These are phyloP conservation scores for Todiramphus saurophagus DNA, from an alignment of 2,113 vertebrate genomes.

Conservation along the genomic window DNA sequence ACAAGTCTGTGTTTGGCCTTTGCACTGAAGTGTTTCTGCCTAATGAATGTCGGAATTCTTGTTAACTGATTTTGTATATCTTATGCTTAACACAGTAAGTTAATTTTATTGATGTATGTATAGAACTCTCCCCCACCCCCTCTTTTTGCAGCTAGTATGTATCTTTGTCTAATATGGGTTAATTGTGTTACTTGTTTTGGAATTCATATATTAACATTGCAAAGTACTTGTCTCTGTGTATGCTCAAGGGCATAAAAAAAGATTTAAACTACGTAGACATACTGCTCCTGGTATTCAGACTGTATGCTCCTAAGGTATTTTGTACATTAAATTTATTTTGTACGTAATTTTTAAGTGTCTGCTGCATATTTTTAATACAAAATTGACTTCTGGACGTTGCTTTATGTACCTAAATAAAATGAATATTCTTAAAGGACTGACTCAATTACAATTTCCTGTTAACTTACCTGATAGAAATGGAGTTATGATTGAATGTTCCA, in stretches of 20 bases:
- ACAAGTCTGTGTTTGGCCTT: background rate
- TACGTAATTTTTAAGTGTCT: slow-evolving; percentile 14
- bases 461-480: background rate
- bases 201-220: slow-evolving; percentile 28
- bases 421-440: background rate
- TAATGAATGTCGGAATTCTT: background rate
- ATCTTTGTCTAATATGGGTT: background rate
- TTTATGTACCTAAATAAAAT: slow-evolving; percentile 44
- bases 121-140: background rate
- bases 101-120: background rate
- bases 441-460: slow-evolving; percentile 42
- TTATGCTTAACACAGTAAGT: background rate
- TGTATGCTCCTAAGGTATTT: background rate
- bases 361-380: slow-evolving; percentile 15
- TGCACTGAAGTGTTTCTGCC: background rate
- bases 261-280: background rate
- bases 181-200: slow-evolving; percentile 14
- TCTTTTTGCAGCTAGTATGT: background rate
- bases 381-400: background rate
- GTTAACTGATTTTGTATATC: background rate
- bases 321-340: background rate
- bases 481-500: background rate
- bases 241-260: background rate
- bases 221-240: slow-evolving; percentile 21
- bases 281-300: background rate